Conservation (phyloP, 2,888 invertebrate genomes). For the Meteorus colon region DNA sequence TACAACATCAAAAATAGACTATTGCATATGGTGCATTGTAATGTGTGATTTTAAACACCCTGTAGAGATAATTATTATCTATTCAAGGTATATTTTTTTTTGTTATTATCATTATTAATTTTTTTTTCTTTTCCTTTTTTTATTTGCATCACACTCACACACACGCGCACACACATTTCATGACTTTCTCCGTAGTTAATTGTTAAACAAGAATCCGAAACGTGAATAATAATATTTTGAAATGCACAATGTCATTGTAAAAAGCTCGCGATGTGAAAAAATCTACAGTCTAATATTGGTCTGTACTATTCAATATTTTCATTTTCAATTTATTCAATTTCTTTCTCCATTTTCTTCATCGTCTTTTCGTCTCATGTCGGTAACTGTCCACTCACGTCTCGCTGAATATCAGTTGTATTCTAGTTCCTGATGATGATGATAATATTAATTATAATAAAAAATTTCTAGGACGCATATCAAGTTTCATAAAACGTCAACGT, state of each 20-base stretch:
- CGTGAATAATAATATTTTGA: slow-evolving; percentile 48
- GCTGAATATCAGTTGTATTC: neutral
- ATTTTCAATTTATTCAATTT: neutral
- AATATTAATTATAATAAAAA: slow-evolving; percentile 9
- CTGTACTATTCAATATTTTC: slow-evolving; percentile 22
- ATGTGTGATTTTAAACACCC: slow-evolving; percentile 46
- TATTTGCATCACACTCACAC: slow-evolving; percentile 6
- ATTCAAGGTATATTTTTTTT: slow-evolving; percentile 36
- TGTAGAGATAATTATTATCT: slow-evolving; percentile 46
- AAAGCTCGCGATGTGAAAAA: slow-evolving; percentile 30
- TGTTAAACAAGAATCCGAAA: slow-evolving; percentile 43
- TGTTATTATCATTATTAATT: slow-evolving; percentile 10
- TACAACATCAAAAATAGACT: slow-evolving; percentile 72
- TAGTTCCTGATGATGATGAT: slow-evolving; percentile 4
- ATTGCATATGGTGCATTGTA: slow-evolving; percentile 68
- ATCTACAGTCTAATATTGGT: slow-evolving; percentile 34
- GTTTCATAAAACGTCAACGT: slow-evolving; percentile 8
- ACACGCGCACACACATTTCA: slow-evolving; percentile 38
- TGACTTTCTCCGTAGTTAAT: slow-evolving; percentile 44
- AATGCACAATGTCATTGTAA: slow-evolving; percentile 40
- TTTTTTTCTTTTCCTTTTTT: neutral
- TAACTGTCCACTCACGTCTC: neutral
- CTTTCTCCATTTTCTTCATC: neutral
- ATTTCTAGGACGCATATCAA: slow-evolving; percentile 6
- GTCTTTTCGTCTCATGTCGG: slow-evolving; percentile 12